phyloP scores from a whole-genome alignment of 1,140 invertebrate species.

The Eriocheir sinensis region DNA sequence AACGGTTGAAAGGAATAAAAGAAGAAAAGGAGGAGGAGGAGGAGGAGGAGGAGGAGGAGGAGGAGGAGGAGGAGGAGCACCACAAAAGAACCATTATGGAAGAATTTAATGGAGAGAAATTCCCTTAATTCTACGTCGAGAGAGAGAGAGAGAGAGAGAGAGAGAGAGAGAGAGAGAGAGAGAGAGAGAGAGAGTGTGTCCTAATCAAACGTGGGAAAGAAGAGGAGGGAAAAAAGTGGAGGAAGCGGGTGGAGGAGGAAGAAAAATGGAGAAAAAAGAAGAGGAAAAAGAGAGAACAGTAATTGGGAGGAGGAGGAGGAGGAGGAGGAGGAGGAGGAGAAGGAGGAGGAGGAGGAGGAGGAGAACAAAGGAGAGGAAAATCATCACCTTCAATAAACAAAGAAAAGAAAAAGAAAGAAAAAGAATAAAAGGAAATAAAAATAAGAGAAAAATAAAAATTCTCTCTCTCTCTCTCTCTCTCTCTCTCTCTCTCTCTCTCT shows the following conservation, averaged over 20 bases:
- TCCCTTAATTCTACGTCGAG: neutral
- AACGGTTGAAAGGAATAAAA: neutral
- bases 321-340: neutral
- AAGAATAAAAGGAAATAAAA: neutral
- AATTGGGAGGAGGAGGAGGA: neutral
- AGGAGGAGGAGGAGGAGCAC: neutral
- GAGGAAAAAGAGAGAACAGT: neutral
- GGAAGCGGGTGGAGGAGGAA: neutral
- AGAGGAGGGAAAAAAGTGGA: neutral
- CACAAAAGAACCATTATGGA: neutral
- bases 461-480: conserved; percentile 27
- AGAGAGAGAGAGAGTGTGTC: neutral
- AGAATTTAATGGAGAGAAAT: neutral
- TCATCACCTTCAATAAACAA: too few species aligned
- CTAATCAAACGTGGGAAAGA: neutral
- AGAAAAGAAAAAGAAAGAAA: neutral
- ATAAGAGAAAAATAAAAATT: neutral
- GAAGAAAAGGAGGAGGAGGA: neutral
- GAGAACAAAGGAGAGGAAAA: neutral
- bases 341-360: neutral
- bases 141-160: neutral
- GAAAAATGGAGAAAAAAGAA: neutral
- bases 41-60: conserved; percentile 26
- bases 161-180: conserved; percentile 16
- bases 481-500: neutral